Conservation (phyloP, 2,888 invertebrate species). For the Ctena decussata region DNA sequence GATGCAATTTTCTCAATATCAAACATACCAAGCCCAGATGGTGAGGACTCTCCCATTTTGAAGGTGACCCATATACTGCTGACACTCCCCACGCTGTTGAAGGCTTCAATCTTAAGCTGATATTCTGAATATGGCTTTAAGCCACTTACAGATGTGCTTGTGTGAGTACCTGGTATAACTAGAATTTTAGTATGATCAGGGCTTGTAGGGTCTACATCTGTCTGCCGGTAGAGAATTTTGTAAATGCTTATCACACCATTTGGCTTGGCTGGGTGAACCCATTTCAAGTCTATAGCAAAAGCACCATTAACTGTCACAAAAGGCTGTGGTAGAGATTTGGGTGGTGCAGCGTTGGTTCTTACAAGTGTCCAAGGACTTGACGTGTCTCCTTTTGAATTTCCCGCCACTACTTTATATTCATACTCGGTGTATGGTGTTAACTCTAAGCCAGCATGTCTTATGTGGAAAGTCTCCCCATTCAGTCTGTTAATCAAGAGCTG, state of each 20-base stretch:
- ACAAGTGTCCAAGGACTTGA: slow-evolving; percentile 80
- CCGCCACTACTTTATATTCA: slow-evolving; percentile 82
- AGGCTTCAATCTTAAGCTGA: slow-evolving; percentile 78
- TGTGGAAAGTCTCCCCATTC: slow-evolving; percentile 60
- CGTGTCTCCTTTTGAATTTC: slow-evolving; percentile 81
- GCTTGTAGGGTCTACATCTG: slow-evolving; percentile 71
- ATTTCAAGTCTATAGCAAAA: slow-evolving; percentile 77
- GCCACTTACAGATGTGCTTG: slow-evolving; percentile 82
- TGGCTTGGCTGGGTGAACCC: slow-evolving; percentile 80
- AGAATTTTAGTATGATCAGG: slow-evolving; percentile 61
- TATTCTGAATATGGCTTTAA: slow-evolving; percentile 83
- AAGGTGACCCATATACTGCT: slow-evolving; percentile 73
- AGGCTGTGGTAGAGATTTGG: slow-evolving; percentile 76
- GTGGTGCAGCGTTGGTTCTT: slow-evolving; percentile 81
- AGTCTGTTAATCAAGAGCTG: slow-evolving; percentile 81
- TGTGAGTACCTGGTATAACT: slow-evolving; percentile 69
- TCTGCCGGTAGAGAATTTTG: slow-evolving; percentile 74
- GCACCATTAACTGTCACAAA: slow-evolving; percentile 75
- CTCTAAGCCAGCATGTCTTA: slow-evolving; percentile 80
- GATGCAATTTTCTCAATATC: slow-evolving; percentile 78
- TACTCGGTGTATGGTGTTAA: slow-evolving; percentile 82
- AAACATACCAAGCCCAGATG: slow-evolving; percentile 79
- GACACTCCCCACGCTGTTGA: slow-evolving; percentile 81
- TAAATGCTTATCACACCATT: slow-evolving; percentile 84
- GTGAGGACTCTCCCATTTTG: slow-evolving; percentile 82